Conservation (phyloP, 2,113 vertebrate genomes). For the Fulica atra region DNA sequence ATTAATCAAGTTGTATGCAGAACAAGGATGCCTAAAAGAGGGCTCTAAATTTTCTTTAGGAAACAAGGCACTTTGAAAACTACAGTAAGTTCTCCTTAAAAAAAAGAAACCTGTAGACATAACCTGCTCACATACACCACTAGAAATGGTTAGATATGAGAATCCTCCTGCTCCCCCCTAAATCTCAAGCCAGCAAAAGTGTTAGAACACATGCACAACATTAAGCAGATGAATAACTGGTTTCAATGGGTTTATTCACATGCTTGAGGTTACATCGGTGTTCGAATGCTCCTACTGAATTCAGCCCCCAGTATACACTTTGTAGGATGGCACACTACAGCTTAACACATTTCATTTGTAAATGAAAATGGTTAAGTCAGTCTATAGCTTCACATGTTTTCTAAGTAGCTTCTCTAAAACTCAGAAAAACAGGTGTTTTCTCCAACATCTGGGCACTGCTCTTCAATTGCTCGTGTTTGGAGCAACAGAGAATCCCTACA, state of each 20-base stretch:
- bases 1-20: constrained; percentile 75
- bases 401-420: neutral
- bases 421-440: neutral
- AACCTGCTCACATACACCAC: neutral
- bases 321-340: neutral
- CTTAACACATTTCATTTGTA: neutral
- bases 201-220: neutral
- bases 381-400: neutral
- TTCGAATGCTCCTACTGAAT: neutral
- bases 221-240: neutral
- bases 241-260: neutral
- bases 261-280: neutral
- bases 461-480: neutral
- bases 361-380: neutral
- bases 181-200: neutral
- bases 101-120: neutral
- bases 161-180: neutral
- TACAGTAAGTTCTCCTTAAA: constrained; percentile 17
- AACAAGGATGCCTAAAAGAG: constrained; percentile 78
- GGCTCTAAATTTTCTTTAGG: constrained; percentile 84
- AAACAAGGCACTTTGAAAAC: constrained; percentile 42
- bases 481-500: neutral
- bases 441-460: neutral
- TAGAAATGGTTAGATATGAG: neutral
- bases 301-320: neutral